These are phyloP conservation scores for Drosophila sp. DNA, from an alignment of 1,140 invertebrate genomes.

Conservation along the genomic window DNA sequence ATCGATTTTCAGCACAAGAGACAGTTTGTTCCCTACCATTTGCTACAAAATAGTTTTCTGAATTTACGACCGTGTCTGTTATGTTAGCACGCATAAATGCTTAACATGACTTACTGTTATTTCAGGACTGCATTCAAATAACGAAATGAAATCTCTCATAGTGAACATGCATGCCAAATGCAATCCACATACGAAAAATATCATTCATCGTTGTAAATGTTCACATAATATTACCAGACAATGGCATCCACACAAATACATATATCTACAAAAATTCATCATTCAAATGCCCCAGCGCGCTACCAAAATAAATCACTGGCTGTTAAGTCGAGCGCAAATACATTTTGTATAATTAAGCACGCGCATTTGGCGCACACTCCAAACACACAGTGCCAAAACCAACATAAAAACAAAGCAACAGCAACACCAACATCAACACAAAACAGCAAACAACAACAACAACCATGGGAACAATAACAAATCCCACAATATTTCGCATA, in stretches of 20 bases:
- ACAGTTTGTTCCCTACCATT: too few species aligned
- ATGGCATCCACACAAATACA: conserved; percentile 23
- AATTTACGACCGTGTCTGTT: background rate
- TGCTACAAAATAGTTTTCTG: too few species aligned
- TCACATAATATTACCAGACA: background rate
- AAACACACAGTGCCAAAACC: conserved; percentile 31
- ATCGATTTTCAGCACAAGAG: too few species aligned
- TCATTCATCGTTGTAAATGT: conserved; percentile 1
- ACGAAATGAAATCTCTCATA: background rate
- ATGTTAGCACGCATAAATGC: background rate
- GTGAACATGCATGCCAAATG: conserved; percentile 11
- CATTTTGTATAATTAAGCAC: conserved; percentile 75
- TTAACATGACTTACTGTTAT: background rate
- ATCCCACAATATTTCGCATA: conserved; percentile 52
- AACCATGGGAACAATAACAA: conserved; percentile 13
- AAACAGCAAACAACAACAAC: too few species aligned
- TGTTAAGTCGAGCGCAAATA: conserved; percentile 63
- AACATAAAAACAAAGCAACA: conserved; percentile 21
- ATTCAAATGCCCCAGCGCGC: conserved; percentile 31
- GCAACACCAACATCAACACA: conserved; percentile 4
- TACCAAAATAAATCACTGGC: conserved; percentile 57
- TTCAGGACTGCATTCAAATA: background rate
- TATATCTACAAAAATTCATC: conserved; percentile 60
- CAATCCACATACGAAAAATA: conserved; percentile 11
- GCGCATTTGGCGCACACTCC: conserved; percentile 61